phyloP scores from a whole-genome alignment of 2,888 invertebrate genomes.

The Eretmocerus hayati region DNA sequence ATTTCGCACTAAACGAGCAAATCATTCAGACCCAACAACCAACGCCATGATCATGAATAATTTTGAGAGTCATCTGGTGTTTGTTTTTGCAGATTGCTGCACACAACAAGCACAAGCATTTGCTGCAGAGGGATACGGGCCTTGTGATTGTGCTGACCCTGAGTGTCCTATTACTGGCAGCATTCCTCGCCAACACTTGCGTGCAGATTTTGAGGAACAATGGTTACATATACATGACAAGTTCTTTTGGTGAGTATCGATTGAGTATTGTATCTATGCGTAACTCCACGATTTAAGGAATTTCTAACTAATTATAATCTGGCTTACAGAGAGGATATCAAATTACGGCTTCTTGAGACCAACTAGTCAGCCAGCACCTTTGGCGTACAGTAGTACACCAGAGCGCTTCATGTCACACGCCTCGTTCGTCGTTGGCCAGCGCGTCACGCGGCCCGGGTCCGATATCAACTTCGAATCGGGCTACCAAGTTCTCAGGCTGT shows the following conservation, averaged over 20 bases:
- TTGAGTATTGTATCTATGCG: too few species aligned
- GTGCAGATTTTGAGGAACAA: slow-evolving; percentile 68
- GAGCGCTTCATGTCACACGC: slow-evolving; percentile 65
- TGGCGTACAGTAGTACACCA: slow-evolving; percentile 56
- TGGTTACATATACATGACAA: slow-evolving; percentile 70
- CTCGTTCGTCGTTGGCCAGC: slow-evolving; percentile 64
- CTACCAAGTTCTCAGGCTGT: slow-evolving; percentile 75
- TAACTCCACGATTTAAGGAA: too few species aligned
- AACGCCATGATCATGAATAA: background rate
- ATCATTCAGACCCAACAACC: too few species aligned
- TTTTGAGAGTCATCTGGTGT: too few species aligned
- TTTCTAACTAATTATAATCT: too few species aligned
- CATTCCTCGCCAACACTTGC: slow-evolving; percentile 77
- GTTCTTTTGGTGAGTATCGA: slow-evolving; percentile 70
- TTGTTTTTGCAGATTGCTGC: slow-evolving; percentile 53
- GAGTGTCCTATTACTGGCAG: slow-evolving; percentile 65
- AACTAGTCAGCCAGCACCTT: slow-evolving; percentile 56
- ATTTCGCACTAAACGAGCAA: too few species aligned
- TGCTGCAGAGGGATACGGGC: slow-evolving; percentile 59
- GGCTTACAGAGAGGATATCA: slow-evolving; percentile 62
- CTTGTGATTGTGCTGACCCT: slow-evolving; percentile 66
- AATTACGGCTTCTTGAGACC: slow-evolving; percentile 66
- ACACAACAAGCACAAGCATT: slow-evolving; percentile 65
- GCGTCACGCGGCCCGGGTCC: slow-evolving; percentile 55
- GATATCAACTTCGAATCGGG: slow-evolving; percentile 60